Base-by-base conservation (phyloP, 2,797 vertebrate genomes). In the Crax fasciolata region DNA sequence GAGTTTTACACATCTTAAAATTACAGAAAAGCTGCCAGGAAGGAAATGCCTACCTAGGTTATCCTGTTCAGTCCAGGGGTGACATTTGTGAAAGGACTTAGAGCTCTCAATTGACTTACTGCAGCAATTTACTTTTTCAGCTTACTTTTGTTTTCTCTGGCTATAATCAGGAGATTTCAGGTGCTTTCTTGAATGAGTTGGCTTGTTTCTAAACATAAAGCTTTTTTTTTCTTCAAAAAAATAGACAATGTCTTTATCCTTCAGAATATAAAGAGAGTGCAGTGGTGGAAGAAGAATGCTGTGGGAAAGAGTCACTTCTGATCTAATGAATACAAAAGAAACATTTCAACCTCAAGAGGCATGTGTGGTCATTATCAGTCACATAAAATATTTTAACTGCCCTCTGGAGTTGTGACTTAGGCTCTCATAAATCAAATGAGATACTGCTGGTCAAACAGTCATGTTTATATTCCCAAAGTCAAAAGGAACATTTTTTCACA, bases 311-410 rank as follows among this genome's bases (percentile, higher is more conserved):
- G 61, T 63, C 30, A 32, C 13, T 83, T 89, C 68, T 87, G 46
- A 75, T 91, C 75, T 91, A 89, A 87, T 87, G 92, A 96, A 95
- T 94, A 91, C 51, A 96, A 72, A 93, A 73, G 51, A 95, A 58
- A 59, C 38, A 35, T 66, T 91, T 89, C 55, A 78, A 52, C 84
- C 84, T 84, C 51, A 8, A 87, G 87, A 93, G 51, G 66, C 67
- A 55, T 28, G 15, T 62, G 55, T 89, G 76, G 87, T 94, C 87
- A 87, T 96, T 81, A 88, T 91, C 90, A 87, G 77, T 89, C 91
- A 92, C 54, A 91, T 87, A 81, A 93, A 93, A 81, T 92, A 89
- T 83, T 87, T 92, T 73, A 92, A 81, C 66, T 89, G 63, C 62
- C 73, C 82, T 92, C 87, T 78, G 76, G 58, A 85, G 62, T 19